Base-by-base conservation (phyloP, 2,797 vertebrate species). In the Toxotes lorentzi region DNA sequence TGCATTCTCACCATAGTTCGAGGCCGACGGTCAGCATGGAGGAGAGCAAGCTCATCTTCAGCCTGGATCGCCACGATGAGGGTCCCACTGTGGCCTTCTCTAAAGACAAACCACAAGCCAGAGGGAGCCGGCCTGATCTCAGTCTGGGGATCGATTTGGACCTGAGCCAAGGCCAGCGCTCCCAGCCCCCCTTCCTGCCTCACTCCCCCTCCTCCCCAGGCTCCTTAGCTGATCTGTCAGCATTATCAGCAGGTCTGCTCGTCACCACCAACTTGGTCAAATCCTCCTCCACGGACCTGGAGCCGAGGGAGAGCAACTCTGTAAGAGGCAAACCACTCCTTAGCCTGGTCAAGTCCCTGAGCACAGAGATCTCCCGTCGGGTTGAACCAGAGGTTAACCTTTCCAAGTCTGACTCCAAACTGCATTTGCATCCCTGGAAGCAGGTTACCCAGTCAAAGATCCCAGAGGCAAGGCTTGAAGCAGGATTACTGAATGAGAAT, bases 261-360 rank as follows among this genome's bases (percentile, higher is more conserved):
- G 41, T 90, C 80, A 72, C 89, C 80, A 70, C 87, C 41, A 92
- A 89, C 86, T 88, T 96, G n/a, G 94, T 95, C 51, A 96, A 96
- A 83, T 95, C 95, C 19, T 88, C 93, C 45, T 96, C 94, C 6
- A 93, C 91, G 0, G 95, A 96, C 60, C 88, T 95, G 9, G 91
- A 95, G 27, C 73, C 88, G 2, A 89, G 83, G 41, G 93, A 95
- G 48, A 65, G 81, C 53, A 54, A 86, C 86, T 90, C 70, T 10
- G 79, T 71, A 1, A 88, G 85, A 64, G 78, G 90, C 45, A 95
- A 92, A 67, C 91, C 96, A 6, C 84, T 95, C 17, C 91, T 96
- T 59, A 95, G 92, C 84, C 90, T 96, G 6, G 96, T 96, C 76
- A 96, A 94, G 84, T 96, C 96, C 34, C 90, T 95, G 50, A 96